These are phyloP conservation scores for Drosophila arawakana DNA, from an alignment of 1,140 invertebrate species.

Conservation along the genomic window DNA sequence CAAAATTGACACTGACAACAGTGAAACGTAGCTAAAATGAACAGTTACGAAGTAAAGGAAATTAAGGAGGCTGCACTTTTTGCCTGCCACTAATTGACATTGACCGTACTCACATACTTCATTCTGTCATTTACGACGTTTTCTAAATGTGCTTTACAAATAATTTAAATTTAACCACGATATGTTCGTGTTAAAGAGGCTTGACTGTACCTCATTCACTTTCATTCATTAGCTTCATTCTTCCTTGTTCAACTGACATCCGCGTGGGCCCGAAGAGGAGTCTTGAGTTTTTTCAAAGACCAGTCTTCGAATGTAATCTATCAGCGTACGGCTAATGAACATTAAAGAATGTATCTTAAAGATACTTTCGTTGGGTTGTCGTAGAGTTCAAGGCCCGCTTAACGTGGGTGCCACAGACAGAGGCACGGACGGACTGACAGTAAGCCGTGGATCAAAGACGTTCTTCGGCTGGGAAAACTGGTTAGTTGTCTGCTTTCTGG, in stretches of 20 bases:
- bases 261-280: slow-evolving; percentile 33
- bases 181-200: background rate
- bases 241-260: slow-evolving; percentile 3
- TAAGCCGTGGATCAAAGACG: slow-evolving; percentile 20
- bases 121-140: too few relatives aligned
- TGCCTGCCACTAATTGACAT: too few relatives aligned
- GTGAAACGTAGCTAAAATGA: background rate
- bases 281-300: background rate
- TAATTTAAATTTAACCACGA: too few relatives aligned
- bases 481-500: slow-evolving; percentile 36
- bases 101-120: too few relatives aligned
- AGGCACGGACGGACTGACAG: background rate
- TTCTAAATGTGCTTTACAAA: too few relatives aligned
- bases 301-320: slow-evolving; percentile 50
- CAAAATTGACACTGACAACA: background rate
- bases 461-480: slow-evolving; percentile 39
- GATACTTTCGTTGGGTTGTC: background rate
- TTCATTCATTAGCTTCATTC: slow-evolving; percentile 32
- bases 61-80: background rate
- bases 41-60: background rate
- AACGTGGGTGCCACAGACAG: slow-evolving; percentile 8
- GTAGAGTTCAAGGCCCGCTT: slow-evolving; percentile 50
- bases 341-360: slow-evolving; percentile 14
- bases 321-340: slow-evolving; percentile 47
- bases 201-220: slow-evolving; percentile 19